A percentile compares a stretch with the other conserved stretches of the same genome.
These are phyloP conservation scores for Morbakka virulenta DNA, from an alignment of 30 jellyfish, hydroid and myxozoan genomes.

Conservation along the genomic window DNA sequence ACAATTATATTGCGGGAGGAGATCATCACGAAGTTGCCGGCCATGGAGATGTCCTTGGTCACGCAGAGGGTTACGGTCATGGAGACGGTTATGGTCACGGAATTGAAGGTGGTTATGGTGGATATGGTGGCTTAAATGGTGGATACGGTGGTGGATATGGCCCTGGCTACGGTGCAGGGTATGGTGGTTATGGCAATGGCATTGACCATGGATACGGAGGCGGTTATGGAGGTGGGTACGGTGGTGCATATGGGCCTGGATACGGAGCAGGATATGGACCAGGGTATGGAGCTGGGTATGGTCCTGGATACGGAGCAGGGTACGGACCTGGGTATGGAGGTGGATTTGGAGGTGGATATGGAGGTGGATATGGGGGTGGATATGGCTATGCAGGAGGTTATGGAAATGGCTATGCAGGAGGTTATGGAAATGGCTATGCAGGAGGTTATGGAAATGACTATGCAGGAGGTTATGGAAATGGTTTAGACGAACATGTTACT, in stretches of 20 bases:
- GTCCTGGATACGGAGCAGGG: neutral
- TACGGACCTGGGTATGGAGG: neutral
- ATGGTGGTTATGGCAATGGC: constrained; percentile 28
- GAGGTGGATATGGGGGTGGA: neutral
- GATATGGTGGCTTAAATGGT: constrained; percentile 13
- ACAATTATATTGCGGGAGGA: constrained; percentile 20
- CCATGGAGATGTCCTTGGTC: constrained; percentile 14
- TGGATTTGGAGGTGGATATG: neutral
- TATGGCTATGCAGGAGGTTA: too few species aligned
- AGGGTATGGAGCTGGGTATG: neutral
- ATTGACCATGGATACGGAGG: constrained; percentile 31
- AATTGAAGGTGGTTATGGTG: constrained; percentile 13
- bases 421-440: too few species aligned
- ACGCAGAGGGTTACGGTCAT: constrained; percentile 4
- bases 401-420: too few species aligned
- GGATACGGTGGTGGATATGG: constrained; percentile 21
- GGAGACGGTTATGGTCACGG: constrained; percentile 32
- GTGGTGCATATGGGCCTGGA: neutral
- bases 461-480: too few species aligned
- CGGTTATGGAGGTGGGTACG: constrained; percentile 29
- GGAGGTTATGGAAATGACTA: too few species aligned
- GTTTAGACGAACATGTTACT: too few species aligned
- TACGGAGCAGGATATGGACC: too few species aligned
- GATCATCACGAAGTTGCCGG: neutral
- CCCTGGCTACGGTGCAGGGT: too few species aligned